These are phyloP conservation scores for Leuciscus waleckii DNA, from an alignment of 2,797 vertebrate genomes.

Conservation along the genomic window DNA sequence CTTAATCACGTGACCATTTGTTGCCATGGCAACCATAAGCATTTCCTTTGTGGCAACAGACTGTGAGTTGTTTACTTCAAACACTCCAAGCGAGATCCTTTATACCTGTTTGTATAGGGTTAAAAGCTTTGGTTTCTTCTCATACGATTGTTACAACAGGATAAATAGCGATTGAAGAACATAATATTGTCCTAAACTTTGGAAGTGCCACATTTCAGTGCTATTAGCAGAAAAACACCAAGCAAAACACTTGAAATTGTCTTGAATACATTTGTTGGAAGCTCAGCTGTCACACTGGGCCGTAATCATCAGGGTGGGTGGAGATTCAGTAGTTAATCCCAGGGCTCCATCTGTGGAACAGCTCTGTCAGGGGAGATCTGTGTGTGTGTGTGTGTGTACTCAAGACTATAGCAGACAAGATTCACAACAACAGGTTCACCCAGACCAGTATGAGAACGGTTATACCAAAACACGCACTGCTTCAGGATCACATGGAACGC, in stretches of 20 bases:
- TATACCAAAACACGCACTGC: not conserved
- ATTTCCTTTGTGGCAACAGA: not conserved
- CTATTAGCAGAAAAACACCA: not conserved
- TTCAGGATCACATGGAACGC: conserved; percentile 1
- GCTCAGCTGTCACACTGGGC: conserved; percentile 32
- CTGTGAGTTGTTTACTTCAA: not conserved
- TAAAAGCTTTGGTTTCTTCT: not conserved
- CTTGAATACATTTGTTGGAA: not conserved
- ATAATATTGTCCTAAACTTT: not conserved
- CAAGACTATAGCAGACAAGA: conserved; percentile 35
- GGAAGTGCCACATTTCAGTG: not conserved
- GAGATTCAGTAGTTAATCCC: conserved; percentile 77
- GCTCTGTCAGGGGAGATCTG: conserved; percentile 43
- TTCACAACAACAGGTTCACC: conserved; percentile 25
- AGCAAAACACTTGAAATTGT: not conserved
- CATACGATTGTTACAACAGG: not conserved
- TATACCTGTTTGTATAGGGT: not conserved
- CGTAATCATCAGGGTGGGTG: conserved; percentile 72
- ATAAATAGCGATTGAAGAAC: not conserved
- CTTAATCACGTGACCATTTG: not conserved
- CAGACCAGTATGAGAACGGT: conserved; percentile 34
- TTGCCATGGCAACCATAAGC: not conserved
- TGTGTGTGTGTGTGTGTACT: conserved; percentile 13
- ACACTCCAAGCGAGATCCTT: not conserved
- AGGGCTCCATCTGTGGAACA: conserved; percentile 74